Base-by-base conservation (phyloP, 2,888 invertebrate genomes). In the Brachycybe producta region DNA sequence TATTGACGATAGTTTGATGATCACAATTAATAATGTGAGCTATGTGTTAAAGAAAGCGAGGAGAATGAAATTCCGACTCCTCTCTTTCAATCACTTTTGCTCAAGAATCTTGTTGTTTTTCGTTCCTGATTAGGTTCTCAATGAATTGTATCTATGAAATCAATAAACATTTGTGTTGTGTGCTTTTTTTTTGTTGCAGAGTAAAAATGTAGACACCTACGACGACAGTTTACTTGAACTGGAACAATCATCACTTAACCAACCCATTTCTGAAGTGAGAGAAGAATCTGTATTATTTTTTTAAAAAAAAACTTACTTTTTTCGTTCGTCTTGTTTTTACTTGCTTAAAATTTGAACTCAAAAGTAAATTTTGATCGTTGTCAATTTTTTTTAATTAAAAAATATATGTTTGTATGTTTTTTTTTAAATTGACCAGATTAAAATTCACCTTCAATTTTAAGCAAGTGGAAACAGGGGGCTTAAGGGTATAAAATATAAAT, bases 191-290 rank as follows among this genome's bases (percentile, higher is more conserved):
- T 50, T 35, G 27, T 52, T 49, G n/a, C 30, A 58, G 57, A 52
- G 54, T 39, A 53, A 55, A 41, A 58, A 56, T 38, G 52, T 57
- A 38, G 58, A 58, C 39, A 52, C 52, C 2, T 57, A 58, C 41
- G 58, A 58, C 46, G 58, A 57, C 51, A 57, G 56, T 15, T 40
- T 55, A 11, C 32, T 57, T 30, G 58, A 58, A 46, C 36, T 58
- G 48, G 58, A 58, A 38, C 58, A 57, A 35, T 54, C 58, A 7
- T 58, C 58, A 13, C 52, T 56, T 43, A 46, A 47, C 30, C 56
- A 57, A 44, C 57, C 57, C 5, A 58, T 58, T 34, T 52, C 56
- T 19, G 50, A 57, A 54, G 58, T 58, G 47, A 26, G 48, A 21
- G 13, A 21, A 15, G 26, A 27, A 23, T 28, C 11, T 38, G 4